These are phyloP conservation scores for Saturnia pavonia DNA, from an alignment of 2,888 invertebrate genomes.

Conservation along the genomic window DNA sequence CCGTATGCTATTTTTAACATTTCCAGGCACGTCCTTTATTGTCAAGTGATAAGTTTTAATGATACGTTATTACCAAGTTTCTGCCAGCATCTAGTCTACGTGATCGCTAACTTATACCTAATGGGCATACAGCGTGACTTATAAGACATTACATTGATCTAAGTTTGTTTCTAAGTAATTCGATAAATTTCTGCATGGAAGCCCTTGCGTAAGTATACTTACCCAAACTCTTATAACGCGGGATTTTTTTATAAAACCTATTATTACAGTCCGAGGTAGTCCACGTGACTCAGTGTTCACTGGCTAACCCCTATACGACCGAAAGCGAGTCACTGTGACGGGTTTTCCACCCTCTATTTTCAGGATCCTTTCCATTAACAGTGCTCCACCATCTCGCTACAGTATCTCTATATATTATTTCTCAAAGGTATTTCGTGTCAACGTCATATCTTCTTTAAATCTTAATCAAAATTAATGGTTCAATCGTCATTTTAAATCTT, in stretches of 20 bases:
- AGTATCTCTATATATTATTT: too few species aligned
- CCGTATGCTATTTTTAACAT: background rate
- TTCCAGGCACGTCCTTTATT: slow-evolving; percentile 3
- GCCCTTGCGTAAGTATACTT: background rate
- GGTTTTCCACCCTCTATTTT: too few species aligned
- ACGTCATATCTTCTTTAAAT: too few species aligned
- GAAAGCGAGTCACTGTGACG: too few species aligned
- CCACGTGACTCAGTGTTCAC: too few species aligned
- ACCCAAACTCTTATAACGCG: background rate
- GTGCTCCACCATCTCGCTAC: too few species aligned
- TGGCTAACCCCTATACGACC: too few species aligned
- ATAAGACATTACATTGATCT: background rate
- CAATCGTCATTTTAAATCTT: too few species aligned
- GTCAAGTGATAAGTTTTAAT: slow-evolving; percentile 13
- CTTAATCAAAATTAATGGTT: too few species aligned
- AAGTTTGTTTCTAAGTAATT: background rate
- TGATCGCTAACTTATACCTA: slow-evolving; percentile 2
- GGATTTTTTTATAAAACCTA: background rate
- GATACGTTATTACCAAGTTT: slow-evolving; percentile 8
- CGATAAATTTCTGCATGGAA: background rate
- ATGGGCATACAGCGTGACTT: background rate
- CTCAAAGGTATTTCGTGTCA: too few species aligned
- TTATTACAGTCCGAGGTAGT: too few species aligned
- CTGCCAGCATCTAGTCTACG: background rate
- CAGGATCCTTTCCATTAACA: too few species aligned